Percentiles rank a stretch among this genome's conserved stretches.
phyloP scores from a whole-genome alignment of 2,113 vertebrate species.

The Murina feae region DNA sequence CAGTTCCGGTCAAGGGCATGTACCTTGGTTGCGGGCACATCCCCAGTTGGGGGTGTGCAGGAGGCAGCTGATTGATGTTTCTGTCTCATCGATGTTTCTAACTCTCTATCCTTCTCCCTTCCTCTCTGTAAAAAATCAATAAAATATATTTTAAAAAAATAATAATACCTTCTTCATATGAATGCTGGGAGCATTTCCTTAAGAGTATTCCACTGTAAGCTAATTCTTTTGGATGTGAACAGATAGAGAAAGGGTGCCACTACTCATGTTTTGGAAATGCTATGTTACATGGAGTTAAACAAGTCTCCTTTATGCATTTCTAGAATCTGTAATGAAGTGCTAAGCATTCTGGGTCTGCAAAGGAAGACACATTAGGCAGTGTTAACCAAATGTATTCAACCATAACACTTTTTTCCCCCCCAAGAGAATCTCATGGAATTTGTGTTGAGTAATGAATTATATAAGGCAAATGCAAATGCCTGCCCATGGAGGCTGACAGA shows the following conservation, averaged over 20 bases:
- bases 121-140: too few relatives aligned
- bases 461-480: background rate
- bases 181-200: background rate
- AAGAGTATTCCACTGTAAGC: background rate
- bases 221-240: background rate
- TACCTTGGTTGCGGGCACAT: too few relatives aligned
- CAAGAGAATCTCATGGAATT: background rate
- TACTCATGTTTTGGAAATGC: background rate
- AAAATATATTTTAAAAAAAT: too few relatives aligned
- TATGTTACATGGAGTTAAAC: background rate
- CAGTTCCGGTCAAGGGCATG: too few relatives aligned
- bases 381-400: background rate
- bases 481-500: background rate
- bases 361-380: background rate
- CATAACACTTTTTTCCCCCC: background rate
- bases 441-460: constrained; percentile 13
- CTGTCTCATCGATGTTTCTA: too few relatives aligned
- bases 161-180: background rate
- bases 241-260: background rate
- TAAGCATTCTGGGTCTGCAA: background rate
- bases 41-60: too few relatives aligned
- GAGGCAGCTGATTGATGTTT: too few relatives aligned
- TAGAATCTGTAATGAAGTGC: background rate
- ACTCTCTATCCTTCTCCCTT: too few relatives aligned
- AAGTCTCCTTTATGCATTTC: background rate